Conservation (phyloP, 2,113 vertebrate genomes). For the Tor tambroides region DNA sequence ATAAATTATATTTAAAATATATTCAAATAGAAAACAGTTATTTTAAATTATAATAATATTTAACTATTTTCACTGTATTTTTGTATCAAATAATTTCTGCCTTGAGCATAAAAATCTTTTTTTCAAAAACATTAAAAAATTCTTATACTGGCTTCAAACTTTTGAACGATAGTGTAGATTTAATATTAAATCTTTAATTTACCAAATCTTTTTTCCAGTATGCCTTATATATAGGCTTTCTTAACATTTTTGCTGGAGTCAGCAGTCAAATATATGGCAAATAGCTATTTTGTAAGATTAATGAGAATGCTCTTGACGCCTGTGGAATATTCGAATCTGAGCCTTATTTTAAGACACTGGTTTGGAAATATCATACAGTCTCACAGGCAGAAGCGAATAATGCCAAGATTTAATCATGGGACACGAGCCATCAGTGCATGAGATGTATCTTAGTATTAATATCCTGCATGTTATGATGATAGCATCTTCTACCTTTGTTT, state of each 20-base stretch:
- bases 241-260: background rate
- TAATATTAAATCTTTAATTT: background rate
- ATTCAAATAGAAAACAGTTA: background rate
- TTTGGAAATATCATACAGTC: constrained; percentile 26
- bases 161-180: background rate
- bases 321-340: background rate
- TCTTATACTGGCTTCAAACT: background rate
- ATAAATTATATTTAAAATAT: background rate
- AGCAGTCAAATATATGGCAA: background rate
- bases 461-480: constrained; percentile 19
- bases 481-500: constrained; percentile 19
- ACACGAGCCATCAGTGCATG: background rate
- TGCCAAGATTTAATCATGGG: constrained; percentile 23
- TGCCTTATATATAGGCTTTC: background rate
- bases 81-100: background rate
- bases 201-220: background rate
- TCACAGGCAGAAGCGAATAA: constrained; percentile 28
- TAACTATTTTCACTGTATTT: background rate
- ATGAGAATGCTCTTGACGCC: background rate
- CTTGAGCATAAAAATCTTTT: background rate
- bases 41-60: background rate
- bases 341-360: background rate
- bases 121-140: background rate
- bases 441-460: constrained; percentile 43
- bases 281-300: background rate